phyloP scores from a whole-genome alignment of 2,888 invertebrate genomes.

The Cantharis flavilabris region DNA sequence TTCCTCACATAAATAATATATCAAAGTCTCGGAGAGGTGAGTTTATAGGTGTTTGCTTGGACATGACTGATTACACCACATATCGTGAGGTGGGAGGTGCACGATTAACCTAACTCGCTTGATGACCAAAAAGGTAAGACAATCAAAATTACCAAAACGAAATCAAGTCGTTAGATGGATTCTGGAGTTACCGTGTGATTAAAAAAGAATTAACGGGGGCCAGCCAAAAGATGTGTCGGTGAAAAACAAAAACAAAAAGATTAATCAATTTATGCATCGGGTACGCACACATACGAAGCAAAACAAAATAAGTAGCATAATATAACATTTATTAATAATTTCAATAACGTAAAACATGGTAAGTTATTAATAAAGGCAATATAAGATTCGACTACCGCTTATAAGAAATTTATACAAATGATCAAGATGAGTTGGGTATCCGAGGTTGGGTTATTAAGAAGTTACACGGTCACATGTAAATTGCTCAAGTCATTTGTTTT shows the following conservation, averaged over 20 bases:
- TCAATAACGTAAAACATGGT: constrained; percentile 12
- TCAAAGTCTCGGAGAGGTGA: constrained; percentile 49
- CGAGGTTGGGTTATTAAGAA: constrained; percentile 23
- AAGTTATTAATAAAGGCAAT: constrained; percentile 9
- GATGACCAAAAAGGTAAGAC: constrained; percentile 31
- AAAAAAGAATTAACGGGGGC: background rate
- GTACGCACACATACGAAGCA: too few species aligned
- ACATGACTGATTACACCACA: constrained; percentile 52
- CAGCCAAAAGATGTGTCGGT: background rate
- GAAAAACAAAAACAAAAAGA: too few species aligned
- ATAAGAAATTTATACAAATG: constrained; percentile 16
- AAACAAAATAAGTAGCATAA: constrained; percentile 4
- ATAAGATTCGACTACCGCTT: constrained; percentile 17
- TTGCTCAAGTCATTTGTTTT: constrained; percentile 21
- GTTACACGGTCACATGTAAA: constrained; percentile 19
- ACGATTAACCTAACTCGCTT: constrained; percentile 35
- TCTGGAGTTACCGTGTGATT: constrained; percentile 47
- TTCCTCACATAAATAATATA: constrained; percentile 52
- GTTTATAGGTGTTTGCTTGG: constrained; percentile 49
- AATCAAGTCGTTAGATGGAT: constrained; percentile 33
- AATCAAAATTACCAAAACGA: constrained; percentile 15
- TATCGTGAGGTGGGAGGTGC: constrained; percentile 43
- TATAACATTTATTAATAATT: constrained; percentile 13
- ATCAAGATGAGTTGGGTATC: constrained; percentile 4
- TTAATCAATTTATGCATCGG: too few species aligned